Conservation (phyloP, 1,140 invertebrate species). For the Pentalonia nigronervosa region DNA sequence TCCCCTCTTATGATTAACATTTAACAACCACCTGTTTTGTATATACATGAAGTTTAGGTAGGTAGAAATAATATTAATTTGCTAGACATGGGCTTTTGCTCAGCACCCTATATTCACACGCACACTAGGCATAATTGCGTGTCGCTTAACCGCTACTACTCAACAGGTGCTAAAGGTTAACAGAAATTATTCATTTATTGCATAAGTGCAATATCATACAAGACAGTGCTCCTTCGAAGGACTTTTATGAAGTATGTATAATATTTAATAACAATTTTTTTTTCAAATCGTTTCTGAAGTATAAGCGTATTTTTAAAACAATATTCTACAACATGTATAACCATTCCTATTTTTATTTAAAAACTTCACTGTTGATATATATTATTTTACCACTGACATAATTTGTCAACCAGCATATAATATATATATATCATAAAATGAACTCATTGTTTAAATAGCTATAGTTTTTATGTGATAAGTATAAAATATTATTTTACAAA, state of each 20-base stretch:
- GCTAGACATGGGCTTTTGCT: slow-evolving; percentile 37
- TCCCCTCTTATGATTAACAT: slow-evolving; percentile 17
- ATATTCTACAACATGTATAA: neutral
- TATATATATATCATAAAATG: neutral
- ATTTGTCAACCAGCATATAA: neutral
- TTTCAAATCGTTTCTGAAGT: neutral
- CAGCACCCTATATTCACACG: slow-evolving; percentile 48
- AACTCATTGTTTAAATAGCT: slow-evolving; percentile 7
- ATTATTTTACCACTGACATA: neutral
- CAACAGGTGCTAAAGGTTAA: slow-evolving; percentile 48
- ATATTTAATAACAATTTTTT: neutral
- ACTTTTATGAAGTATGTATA: neutral
- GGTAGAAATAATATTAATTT: slow-evolving; percentile 20
- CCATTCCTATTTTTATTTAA: neutral
- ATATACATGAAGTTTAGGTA: neutral
- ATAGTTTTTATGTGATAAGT: neutral
- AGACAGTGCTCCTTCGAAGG: neutral
- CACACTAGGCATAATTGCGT: slow-evolving; percentile 13
- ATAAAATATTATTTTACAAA: neutral
- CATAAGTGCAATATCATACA: neutral
- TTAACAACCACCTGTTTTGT: slow-evolving; percentile 47
- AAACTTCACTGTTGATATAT: too few relatives aligned
- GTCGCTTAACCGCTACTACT: slow-evolving; percentile 36
- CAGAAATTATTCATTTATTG: slow-evolving; percentile 39
- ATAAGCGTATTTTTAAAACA: neutral